Conservation (phyloP, 2,113 vertebrate species). For the Cettia cetti region DNA sequence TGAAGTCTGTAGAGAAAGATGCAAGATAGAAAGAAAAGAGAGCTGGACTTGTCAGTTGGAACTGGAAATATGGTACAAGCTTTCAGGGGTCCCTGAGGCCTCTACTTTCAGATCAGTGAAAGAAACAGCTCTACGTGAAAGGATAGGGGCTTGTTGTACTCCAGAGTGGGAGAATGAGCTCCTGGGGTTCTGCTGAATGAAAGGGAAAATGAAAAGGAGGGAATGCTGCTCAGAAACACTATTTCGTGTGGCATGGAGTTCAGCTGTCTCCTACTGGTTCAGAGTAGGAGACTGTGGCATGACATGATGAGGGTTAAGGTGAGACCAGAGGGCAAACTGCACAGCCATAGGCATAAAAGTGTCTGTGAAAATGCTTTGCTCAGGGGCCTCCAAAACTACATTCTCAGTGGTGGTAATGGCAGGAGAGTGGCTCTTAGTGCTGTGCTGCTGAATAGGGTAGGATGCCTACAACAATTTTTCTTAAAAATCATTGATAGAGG, state of each 20-base stretch:
- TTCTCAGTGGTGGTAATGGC: neutral
- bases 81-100: conserved; percentile 25
- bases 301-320: neutral
- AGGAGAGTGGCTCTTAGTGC: neutral
- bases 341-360: neutral
- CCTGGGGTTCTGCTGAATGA: conserved; percentile 33
- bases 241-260: neutral
- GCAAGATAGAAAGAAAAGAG: conserved; percentile 17
- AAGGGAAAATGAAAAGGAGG: conserved; percentile 16
- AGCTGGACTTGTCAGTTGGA: neutral
- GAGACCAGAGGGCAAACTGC: conserved; percentile 5
- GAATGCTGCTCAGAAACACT: neutral
- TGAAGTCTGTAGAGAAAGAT: conserved; percentile 17
- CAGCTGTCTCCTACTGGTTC: neutral
- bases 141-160: neutral
- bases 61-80: neutral
- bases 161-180: conserved; percentile 1
- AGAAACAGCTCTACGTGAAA: neutral
- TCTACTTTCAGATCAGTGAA: conserved; percentile 22
- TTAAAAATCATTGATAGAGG: neutral
- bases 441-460: neutral
- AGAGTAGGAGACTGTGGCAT: neutral
- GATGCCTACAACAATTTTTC: neutral
- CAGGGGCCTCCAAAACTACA: neutral
- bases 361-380: neutral